Base-by-base conservation (phyloP, 2,113 vertebrate species). In the Egretta garzetta region DNA sequence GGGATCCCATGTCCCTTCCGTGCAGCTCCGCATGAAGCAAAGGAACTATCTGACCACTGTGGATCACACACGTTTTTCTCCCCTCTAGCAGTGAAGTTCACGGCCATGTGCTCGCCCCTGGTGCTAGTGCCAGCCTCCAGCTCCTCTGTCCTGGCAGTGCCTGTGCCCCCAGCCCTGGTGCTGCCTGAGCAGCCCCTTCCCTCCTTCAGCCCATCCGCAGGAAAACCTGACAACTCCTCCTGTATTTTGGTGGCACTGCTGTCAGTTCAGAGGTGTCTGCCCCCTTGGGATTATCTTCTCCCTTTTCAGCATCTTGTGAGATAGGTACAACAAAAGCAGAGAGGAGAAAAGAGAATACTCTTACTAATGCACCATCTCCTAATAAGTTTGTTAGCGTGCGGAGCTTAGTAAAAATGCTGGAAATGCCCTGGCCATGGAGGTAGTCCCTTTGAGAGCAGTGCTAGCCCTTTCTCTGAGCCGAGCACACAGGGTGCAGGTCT, bases 11-110 rank as follows among this genome's bases (percentile, higher is more conserved):
- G 1, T 43, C 35, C 67, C 33, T 52, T 80, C 74, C 9, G 41
- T 45, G 16, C 87, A 53, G 43, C 55, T 80, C 79, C 0, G 0
- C 26, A 26, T 62, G 45, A 84, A 60, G 4, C 24, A 49, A 53
- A 87, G 55, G 33, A 77, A n/a, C 73, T 86, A 10, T 4, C 52
- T 43, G 39, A 32, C 23, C 45, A 14, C 45, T 10, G n/a, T 21
- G 45, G 33, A 30, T 19, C 6, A 2, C 28, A 32, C 10, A 0
- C 0, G 1, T 26, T 53, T 70, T 73, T 59, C 6, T 24, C 14
- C 5, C 8, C 32, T 4, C 37, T 41, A 23, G n/a, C 68, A 52
- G 49, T 11, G 41, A 90, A 76, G 37, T 22, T 43, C 64, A 23
- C 0, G 4, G 39, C 45, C 27, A 12, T 3, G 2, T 39, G 19